Conservation (phyloP, 1,140 invertebrate genomes). For the Apis cerana region DNA sequence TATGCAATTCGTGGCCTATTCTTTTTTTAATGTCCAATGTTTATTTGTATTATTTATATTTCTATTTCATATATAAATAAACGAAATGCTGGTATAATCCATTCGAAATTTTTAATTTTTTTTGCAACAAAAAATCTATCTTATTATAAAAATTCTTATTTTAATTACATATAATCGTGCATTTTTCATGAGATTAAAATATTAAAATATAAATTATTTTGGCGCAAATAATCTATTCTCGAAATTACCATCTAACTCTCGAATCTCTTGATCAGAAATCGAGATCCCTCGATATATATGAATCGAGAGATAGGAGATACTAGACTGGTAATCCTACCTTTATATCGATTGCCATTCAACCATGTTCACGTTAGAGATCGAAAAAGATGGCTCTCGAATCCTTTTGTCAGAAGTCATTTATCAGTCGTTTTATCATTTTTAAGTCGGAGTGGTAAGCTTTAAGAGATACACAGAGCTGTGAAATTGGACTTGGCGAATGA, state of each 20-base stretch:
- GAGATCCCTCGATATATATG: neutral
- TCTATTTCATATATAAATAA: no score
- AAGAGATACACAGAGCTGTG: neutral
- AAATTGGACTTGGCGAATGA: conserved; percentile 31
- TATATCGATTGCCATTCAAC: conserved; percentile 38
- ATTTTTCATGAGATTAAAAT: neutral
- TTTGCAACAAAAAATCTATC: no score
- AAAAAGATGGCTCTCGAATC: conserved; percentile 27
- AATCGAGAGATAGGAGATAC: neutral
- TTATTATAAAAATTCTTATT: no score
- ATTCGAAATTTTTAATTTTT: neutral
- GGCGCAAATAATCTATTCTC: neutral
- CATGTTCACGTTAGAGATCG: neutral
- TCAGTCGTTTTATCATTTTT: conserved; percentile 32
- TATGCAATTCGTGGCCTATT: neutral
- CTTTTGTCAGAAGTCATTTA: conserved; percentile 40
- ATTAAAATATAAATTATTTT: neutral
- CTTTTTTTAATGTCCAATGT: no score
- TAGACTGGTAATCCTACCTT: conserved; percentile 30
- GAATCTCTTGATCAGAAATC: neutral
- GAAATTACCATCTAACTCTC: neutral
- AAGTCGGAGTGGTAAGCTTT: neutral
- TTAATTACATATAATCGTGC: no score
- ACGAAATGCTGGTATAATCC: no score
- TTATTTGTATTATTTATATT: no score